phyloP scores from a whole-genome alignment of 2,888 invertebrate genomes.

The Sarcophaga subvicina region DNA sequence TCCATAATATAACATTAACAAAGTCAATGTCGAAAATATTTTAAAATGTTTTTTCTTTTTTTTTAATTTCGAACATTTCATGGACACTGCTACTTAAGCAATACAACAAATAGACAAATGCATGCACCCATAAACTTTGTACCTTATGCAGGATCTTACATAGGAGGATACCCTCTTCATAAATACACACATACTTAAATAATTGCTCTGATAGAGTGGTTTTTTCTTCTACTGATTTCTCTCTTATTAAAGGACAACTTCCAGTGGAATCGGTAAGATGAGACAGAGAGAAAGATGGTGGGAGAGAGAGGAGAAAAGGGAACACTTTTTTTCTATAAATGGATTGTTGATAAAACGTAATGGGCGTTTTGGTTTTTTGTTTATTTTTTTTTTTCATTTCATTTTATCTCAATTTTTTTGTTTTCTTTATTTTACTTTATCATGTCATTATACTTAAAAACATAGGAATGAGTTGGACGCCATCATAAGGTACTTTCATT shows the following conservation, averaged over 20 bases:
- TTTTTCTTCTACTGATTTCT: slow-evolving; percentile 19
- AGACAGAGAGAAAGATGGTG: slow-evolving; percentile 1
- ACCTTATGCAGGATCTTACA: neutral
- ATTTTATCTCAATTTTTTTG: slow-evolving; percentile 27
- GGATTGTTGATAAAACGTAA: slow-evolving; percentile 66
- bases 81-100: slow-evolving; percentile 15
- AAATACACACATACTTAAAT: neutral
- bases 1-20: neutral
- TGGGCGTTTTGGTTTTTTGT: slow-evolving; percentile 58
- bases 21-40: slow-evolving; percentile 10
- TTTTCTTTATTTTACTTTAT: slow-evolving; percentile 56
- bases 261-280: slow-evolving; percentile 11
- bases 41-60: neutral
- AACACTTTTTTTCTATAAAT: slow-evolving; percentile 36
- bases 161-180: neutral
- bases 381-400: slow-evolving; percentile 17
- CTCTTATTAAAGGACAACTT: slow-evolving; percentile 46
- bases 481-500: slow-evolving; percentile 52
- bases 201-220: slow-evolving; percentile 33
- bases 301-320: slow-evolving; percentile 11
- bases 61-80: slow-evolving; percentile 8
- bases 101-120: neutral
- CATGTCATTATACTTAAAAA: slow-evolving; percentile 58
- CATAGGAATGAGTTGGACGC: slow-evolving; percentile 60
- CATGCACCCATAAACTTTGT: neutral